Evolutionary conservation across 1,140 invertebrate genomes (phyloP).

Genomic region (Euura saliciscinereae): DNA sequence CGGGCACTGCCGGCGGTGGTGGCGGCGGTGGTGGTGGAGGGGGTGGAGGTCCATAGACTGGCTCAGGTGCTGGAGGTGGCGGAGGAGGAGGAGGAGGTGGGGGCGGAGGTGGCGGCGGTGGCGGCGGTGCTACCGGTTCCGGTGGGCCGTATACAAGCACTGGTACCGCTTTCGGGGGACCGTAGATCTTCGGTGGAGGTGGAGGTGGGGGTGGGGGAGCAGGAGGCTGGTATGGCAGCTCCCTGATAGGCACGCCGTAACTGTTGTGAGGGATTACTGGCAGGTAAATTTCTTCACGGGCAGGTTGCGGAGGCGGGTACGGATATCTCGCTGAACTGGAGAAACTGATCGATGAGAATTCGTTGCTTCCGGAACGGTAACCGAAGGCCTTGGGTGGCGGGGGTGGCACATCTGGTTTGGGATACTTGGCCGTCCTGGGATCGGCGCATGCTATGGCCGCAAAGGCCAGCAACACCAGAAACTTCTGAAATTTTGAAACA

Average conservation of each 20-base stretch:
- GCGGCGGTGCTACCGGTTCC: too few relatives aligned
- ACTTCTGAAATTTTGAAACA: conserved; percentile 17
- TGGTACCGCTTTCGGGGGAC: neutral
- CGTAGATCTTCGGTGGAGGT: neutral
- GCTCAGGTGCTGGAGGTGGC: neutral
- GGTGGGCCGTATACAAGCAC: neutral
- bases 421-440: neutral
- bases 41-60: neutral
- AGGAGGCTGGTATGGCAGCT: neutral
- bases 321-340: neutral
- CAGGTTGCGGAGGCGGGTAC: neutral
- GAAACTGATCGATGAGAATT: neutral
- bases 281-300: neutral
- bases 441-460: conserved; percentile 7
- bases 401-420: conserved; percentile 1
- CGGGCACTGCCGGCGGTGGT: conserved; percentile 2
- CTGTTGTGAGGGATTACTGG: neutral
- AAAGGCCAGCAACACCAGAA: conserved; percentile 9
- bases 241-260: neutral
- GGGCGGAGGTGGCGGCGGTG: neutral
- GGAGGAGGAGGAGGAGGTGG: neutral
- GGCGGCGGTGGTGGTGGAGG: neutral
- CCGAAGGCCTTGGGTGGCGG: neutral
- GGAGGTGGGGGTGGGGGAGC: neutral
- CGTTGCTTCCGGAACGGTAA: neutral